Percentiles rank a stretch among this genome's conserved stretches.
phyloP scores from a whole-genome alignment of 2,113 vertebrate species.

The Pavo muticus region DNA sequence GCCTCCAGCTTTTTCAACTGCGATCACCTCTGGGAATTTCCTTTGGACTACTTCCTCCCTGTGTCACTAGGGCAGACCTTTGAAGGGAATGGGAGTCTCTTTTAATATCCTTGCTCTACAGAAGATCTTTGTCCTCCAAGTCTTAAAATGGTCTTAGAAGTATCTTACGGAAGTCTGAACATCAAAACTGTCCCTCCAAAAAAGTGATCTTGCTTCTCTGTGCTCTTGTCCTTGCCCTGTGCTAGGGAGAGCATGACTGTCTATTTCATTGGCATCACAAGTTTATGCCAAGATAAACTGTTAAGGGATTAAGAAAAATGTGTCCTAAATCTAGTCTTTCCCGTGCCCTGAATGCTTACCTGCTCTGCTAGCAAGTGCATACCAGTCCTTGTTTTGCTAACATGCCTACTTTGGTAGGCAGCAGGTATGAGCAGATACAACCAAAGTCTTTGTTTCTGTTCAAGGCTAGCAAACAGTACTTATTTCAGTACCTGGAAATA shows the following conservation, averaged over 20 bases:
- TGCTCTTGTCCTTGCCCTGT: neutral
- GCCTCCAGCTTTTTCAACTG: neutral
- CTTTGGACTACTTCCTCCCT: neutral
- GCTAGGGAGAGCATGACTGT: neutral
- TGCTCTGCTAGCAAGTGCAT: neutral
- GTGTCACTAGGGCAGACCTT: neutral
- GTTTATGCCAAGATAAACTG: neutral
- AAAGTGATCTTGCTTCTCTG: neutral
- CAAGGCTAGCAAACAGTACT: neutral
- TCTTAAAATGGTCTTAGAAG: neutral
- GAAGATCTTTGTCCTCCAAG: neutral
- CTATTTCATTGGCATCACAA: neutral
- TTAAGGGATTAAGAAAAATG: neutral
- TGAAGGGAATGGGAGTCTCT: neutral
- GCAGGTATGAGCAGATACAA: neutral
- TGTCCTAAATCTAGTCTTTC: neutral
- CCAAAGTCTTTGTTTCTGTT: neutral
- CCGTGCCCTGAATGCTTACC: neutral
- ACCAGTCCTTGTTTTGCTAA: neutral
- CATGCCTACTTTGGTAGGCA: neutral
- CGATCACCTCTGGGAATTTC: neutral
- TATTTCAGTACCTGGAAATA: neutral
- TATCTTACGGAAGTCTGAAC: neutral
- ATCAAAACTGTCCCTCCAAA: neutral
- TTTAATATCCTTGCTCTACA: neutral